A percentile compares a stretch with the other conserved stretches of the same genome.
Conservation (phyloP, 2,888 invertebrate species). For the Morpho achilles region DNA sequence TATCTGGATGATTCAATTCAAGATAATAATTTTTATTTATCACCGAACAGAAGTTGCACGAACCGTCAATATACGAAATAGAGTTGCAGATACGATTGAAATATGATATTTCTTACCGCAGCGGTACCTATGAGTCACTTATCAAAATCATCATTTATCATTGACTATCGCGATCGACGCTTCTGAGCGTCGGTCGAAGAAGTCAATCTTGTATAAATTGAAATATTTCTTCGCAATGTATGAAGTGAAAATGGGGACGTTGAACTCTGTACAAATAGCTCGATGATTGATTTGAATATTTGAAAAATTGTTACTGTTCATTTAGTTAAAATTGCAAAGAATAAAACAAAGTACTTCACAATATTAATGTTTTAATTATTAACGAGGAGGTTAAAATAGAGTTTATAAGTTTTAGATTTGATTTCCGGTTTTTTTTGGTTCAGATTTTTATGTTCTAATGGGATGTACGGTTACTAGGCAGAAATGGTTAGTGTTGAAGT, state of each 20-base stretch:
- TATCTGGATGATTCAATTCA: slow-evolving; percentile 20
- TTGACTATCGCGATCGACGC: slow-evolving; percentile 58
- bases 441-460: too few relatives aligned
- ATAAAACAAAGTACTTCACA: too few relatives aligned
- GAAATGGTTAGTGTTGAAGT: too few relatives aligned
- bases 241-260: slow-evolving; percentile 9
- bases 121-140: slow-evolving; percentile 42
- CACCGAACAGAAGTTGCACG: slow-evolving; percentile 34
- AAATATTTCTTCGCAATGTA: slow-evolving; percentile 29
- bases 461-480: too few relatives aligned
- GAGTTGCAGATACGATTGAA: slow-evolving; percentile 43
- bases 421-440: too few relatives aligned
- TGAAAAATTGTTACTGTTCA: too few relatives aligned
- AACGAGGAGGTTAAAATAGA: too few relatives aligned
- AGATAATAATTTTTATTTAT: slow-evolving; percentile 31
- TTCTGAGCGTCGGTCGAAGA: slow-evolving; percentile 43
- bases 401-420: too few relatives aligned
- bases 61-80: slow-evolving; percentile 38
- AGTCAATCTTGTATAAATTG: slow-evolving; percentile 49
- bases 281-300: neutral
- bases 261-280: slow-evolving; percentile 4
- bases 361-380: too few relatives aligned
- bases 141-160: slow-evolving; percentile 60
- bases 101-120: slow-evolving; percentile 45
- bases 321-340: too few relatives aligned